A percentile compares a stretch with the other conserved stretches of the same genome.
Evolutionary conservation across 1,140 invertebrate species (phyloP).

Genomic region (Steinernema feltiae): DNA sequence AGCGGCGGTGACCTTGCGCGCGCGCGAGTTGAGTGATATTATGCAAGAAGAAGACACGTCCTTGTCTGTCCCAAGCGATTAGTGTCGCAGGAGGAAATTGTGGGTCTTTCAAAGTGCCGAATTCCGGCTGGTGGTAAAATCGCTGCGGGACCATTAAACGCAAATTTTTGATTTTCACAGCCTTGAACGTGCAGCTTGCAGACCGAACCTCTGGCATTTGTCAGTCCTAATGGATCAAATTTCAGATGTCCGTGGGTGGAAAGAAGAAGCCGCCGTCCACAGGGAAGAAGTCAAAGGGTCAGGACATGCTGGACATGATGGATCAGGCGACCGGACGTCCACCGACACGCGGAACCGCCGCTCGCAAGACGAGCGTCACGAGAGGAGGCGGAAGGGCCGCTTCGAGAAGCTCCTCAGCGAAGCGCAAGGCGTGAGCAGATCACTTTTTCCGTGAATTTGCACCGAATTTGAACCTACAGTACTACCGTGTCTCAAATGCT

Average conservation of each 20-base stretch:
- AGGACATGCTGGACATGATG: constrained; percentile 49
- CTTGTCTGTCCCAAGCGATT: not conserved
- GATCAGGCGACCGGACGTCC: constrained; percentile 39
- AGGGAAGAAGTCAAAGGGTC: constrained; percentile 34
- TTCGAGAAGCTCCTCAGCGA: constrained; percentile 2
- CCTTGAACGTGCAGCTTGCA: too few relatives aligned
- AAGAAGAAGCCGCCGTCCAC: constrained; percentile 32
- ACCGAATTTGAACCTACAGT: not conserved
- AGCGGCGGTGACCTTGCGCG: not conserved
- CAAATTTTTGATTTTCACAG: too few relatives aligned
- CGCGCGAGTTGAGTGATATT: not conserved
- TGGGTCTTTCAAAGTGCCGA: too few relatives aligned
- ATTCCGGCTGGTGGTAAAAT: too few relatives aligned
- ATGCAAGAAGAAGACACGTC: not conserved
- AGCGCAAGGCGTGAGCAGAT: constrained; percentile 21
- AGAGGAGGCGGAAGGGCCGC: not conserved
- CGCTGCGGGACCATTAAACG: not conserved
- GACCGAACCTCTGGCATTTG: too few relatives aligned
- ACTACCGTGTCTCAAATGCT: too few relatives aligned
- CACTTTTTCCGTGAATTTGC: constrained; percentile 14
- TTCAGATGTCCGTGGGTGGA: constrained; percentile 26
- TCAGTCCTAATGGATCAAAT: too few relatives aligned
- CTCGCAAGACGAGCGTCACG: constrained; percentile 18
- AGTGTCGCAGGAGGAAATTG: not conserved
- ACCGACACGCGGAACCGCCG: constrained; percentile 1